Conservation (phyloP, 2,888 invertebrate genomes). For the Sarcophaga caerulescens region DNA sequence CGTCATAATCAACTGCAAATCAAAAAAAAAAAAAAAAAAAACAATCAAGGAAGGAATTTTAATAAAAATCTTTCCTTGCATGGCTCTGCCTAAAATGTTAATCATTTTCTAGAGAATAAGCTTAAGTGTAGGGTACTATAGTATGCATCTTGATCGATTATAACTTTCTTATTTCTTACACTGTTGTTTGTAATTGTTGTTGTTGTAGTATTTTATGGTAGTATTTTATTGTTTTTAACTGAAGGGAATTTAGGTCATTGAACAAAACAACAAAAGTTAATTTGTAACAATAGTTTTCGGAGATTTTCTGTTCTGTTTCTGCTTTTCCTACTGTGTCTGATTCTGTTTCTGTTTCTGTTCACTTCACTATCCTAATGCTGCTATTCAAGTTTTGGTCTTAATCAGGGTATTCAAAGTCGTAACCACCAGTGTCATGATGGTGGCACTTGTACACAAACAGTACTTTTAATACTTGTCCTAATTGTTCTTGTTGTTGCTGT, state of each 20-base stretch:
- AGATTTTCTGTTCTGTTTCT: conserved; percentile 17
- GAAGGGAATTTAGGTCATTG: conserved; percentile 65
- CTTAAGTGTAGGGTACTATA: too few relatives aligned
- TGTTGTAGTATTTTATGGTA: neutral
- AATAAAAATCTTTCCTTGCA: too few relatives aligned
- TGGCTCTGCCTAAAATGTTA: too few relatives aligned
- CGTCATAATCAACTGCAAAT: too few relatives aligned
- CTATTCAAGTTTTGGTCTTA: neutral
- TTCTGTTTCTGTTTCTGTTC: too few relatives aligned
- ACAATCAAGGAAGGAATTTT: too few relatives aligned
- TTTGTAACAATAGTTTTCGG: conserved; percentile 51
- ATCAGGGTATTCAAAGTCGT: neutral
- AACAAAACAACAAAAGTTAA: conserved; percentile 63
- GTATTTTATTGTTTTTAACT: conserved; percentile 45
- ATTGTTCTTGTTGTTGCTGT: neutral
- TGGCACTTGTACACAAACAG: neutral
- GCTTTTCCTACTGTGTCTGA: too few relatives aligned
- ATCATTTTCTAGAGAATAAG: too few relatives aligned
- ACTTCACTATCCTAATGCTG: too few relatives aligned
- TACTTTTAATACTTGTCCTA: neutral
- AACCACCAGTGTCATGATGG: neutral
- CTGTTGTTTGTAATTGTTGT: conserved; percentile 14
- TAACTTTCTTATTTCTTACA: neutral
- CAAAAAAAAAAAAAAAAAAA: too few relatives aligned
- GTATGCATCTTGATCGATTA: too few relatives aligned